A percentile compares a stretch with the other conserved stretches of the same genome.
These are phyloP conservation scores for Leucophenga montana DNA, from an alignment of 2,888 invertebrate genomes.

Conservation along the genomic window DNA sequence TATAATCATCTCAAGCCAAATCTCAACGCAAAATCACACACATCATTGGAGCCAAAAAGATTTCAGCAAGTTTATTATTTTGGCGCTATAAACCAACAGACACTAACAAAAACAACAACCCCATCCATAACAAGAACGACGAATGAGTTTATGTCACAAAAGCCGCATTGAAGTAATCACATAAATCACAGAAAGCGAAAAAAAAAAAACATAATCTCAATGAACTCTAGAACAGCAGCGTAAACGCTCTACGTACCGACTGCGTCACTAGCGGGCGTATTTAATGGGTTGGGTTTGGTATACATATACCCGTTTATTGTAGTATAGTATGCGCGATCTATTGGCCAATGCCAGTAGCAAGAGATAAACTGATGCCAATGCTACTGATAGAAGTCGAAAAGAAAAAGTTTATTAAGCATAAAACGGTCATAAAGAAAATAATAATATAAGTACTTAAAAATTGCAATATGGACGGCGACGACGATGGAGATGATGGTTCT, in stretches of 20 bases:
- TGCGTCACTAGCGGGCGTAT: slow-evolving; percentile 13
- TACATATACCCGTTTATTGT: too few species aligned
- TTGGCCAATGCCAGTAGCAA: slow-evolving; percentile 15
- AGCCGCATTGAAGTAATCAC: slow-evolving; percentile 69
- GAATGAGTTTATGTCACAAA: slow-evolving; percentile 55
- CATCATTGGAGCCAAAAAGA: slow-evolving; percentile 39
- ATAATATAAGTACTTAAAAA: background rate
- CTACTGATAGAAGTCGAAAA: slow-evolving; percentile 23
- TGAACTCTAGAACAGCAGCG: slow-evolving; percentile 10
- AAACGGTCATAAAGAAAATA: slow-evolving; percentile 54
- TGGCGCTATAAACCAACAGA: slow-evolving; percentile 14
- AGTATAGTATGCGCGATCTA: background rate
- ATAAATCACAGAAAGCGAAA: slow-evolving; percentile 58
- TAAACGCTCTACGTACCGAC: slow-evolving; percentile 14
- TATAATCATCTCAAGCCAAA: too few species aligned
- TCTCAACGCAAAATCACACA: slow-evolving; percentile 24
- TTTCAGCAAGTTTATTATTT: slow-evolving; percentile 36
- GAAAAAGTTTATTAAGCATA: slow-evolving; percentile 60
- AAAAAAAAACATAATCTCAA: background rate
- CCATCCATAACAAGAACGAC: too few species aligned
- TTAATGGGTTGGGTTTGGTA: background rate
- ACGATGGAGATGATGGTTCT: slow-evolving; percentile 3
- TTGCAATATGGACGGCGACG: background rate
- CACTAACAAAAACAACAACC: slow-evolving; percentile 27
- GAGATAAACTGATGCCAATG: slow-evolving; percentile 30